These are phyloP conservation scores for Gambusia holbrooki DNA, from an alignment of 2,113 vertebrate species.

Conservation along the genomic window DNA sequence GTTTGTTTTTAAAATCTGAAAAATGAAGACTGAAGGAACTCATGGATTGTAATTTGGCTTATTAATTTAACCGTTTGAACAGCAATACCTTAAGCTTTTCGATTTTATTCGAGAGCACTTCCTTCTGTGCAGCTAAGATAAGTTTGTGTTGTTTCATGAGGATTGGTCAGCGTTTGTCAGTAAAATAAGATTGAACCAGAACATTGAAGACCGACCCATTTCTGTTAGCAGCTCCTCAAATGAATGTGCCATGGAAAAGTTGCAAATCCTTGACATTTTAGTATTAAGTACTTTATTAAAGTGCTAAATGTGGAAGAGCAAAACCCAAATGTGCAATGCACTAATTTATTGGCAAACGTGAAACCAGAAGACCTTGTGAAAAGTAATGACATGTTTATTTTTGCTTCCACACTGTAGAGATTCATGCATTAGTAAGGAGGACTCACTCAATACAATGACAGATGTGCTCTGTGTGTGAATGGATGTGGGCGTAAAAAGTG, in stretches of 20 bases:
- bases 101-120: too few species aligned
- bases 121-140: too few species aligned
- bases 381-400: not conserved
- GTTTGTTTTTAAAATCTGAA: too few species aligned
- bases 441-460: slow-evolving; percentile 5
- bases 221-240: too few species aligned
- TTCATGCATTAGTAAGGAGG: not conserved
- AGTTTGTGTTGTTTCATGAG: too few species aligned
- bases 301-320: not conserved
- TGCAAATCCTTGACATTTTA: not conserved
- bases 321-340: not conserved
- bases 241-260: not conserved
- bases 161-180: too few species aligned
- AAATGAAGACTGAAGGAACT: too few species aligned
- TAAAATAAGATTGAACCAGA: too few species aligned
- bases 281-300: not conserved
- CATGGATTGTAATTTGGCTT: too few species aligned
- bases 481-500: slow-evolving; percentile 10
- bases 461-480: slow-evolving; percentile 19
- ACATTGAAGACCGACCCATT: too few species aligned
- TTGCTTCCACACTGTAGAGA: not conserved
- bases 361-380: not conserved
- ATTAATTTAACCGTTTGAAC: too few species aligned
- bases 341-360: not conserved
- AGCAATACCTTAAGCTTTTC: too few species aligned